Conservation (phyloP, 2,113 vertebrate genomes). For the Heterotilapia buettikoferi region DNA sequence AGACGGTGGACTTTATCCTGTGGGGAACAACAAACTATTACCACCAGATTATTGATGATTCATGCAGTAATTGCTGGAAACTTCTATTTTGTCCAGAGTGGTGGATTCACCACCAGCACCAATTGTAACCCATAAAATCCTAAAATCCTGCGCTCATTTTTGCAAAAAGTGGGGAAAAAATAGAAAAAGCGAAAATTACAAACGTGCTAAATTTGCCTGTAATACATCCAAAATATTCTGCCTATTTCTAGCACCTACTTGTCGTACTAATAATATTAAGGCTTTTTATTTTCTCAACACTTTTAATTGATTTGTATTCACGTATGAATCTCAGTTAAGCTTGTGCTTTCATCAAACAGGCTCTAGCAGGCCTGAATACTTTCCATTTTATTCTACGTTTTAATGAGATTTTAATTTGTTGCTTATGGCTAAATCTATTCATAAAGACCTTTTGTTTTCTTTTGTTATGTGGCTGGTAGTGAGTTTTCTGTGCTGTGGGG, state of each 20-base stretch:
- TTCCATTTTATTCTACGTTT: not conserved
- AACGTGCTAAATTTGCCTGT: not conserved
- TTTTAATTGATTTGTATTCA: not conserved
- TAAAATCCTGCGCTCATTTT: fast-evolving
- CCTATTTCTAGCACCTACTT: not conserved
- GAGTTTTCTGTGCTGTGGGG: not conserved
- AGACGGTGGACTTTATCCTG: not conserved
- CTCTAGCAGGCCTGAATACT: conserved; percentile 7
- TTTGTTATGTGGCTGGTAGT: not conserved
- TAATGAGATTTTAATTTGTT: not conserved
- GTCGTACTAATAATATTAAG: not conserved
- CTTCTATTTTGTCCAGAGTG: not conserved
- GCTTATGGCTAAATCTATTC: not conserved
- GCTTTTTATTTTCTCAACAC: not conserved
- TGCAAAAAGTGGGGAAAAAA: fast-evolving
- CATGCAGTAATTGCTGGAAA: not conserved
- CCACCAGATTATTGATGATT: not conserved
- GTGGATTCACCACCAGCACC: not conserved
- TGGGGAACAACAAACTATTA: not conserved
- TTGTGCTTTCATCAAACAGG: conserved; percentile 7
- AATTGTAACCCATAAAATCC: not conserved
- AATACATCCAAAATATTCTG: not conserved
- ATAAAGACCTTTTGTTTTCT: not conserved
- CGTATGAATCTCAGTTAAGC: not conserved
- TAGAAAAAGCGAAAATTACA: not conserved